Evolutionary conservation across 1,140 invertebrate genomes (phyloP).

Genomic region (Rhynchophorus ferrugineus): DNA sequence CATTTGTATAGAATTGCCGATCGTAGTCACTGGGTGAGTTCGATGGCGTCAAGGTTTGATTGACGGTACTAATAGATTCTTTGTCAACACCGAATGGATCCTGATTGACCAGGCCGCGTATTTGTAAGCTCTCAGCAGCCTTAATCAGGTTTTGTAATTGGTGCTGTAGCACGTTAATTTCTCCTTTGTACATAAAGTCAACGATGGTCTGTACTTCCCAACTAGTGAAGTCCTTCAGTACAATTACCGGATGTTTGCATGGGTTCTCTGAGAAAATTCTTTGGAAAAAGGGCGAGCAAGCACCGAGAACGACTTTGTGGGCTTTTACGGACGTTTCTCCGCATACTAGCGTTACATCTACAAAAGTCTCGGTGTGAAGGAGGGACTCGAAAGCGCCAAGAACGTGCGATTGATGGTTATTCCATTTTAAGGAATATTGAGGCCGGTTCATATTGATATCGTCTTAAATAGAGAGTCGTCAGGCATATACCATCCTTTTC

Average conservation of each 20-base stretch:
- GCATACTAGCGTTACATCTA: slow-evolving; percentile 84
- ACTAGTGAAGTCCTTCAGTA: slow-evolving; percentile 73
- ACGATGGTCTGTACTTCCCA: slow-evolving; percentile 82
- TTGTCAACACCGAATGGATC: slow-evolving; percentile 55
- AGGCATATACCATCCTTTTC: slow-evolving; percentile 23
- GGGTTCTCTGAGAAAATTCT: slow-evolving; percentile 82
- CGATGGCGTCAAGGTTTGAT: slow-evolving; percentile 50
- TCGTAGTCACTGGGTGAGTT: slow-evolving; percentile 50
- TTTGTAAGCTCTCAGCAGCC: slow-evolving; percentile 77
- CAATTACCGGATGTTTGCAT: slow-evolving; percentile 89
- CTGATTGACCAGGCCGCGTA: slow-evolving; percentile 68
- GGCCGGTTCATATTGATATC: slow-evolving; percentile 52
- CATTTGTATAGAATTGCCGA: slow-evolving; percentile 28
- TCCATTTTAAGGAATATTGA: slow-evolving; percentile 85
- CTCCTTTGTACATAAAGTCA: slow-evolving; percentile 88
- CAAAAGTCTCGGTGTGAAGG: slow-evolving; percentile 73
- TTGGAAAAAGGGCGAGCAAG: slow-evolving; percentile 85
- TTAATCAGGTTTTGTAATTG: slow-evolving; percentile 72
- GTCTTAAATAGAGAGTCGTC: slow-evolving; percentile 16
- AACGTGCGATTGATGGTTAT: slow-evolving; percentile 83
- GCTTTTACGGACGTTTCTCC: slow-evolving; percentile 72
- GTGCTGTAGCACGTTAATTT: slow-evolving; percentile 78
- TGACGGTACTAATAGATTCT: slow-evolving; percentile 31
- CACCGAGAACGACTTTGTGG: slow-evolving; percentile 84
- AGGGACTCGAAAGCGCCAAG: slow-evolving; percentile 77